Evolutionary conservation across 2,888 invertebrate species (phyloP), one percentile per base, ranked within the genome.

Genomic region (Beris chalybata): DNA sequence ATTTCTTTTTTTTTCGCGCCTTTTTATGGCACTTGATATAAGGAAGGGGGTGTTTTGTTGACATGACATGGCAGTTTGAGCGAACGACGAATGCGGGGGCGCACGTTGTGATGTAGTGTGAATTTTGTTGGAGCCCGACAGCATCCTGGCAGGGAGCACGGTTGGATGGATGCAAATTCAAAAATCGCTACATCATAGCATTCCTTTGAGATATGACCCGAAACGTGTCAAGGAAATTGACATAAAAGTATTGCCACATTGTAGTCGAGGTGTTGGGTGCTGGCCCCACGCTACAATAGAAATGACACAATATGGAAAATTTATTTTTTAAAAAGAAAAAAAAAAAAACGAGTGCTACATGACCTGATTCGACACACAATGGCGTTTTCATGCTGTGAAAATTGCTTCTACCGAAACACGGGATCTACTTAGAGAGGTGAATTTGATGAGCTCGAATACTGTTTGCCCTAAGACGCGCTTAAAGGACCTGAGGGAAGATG

Each of bases 151-250:
- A 56, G 65, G 15, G 31, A 11, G 56, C 38, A 15, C 11, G 48
- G 47, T 7, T 56, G 29, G 56, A 47, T 56, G 30, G 57, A 66
- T 66, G 65, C 64, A 64, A 58, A 59, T 58, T 65, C 54, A 12
- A 54, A 50, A 61, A 52, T 52, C 55, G 15, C 38, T 30, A 4
- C 30, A 3, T 50, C 57, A 61, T 57, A 38, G 15, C 53, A 15
- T 53, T 52, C 45, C 52, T 61, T 57, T 61, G 56, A 45, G 65
- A 68, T 61, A 63, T 63, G 65, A 68, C 48, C 64, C 68, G 61
- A 65, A 61, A 52, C 45, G 43, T 59, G 68, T 68, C 67, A 43
- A 65, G 54, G 56, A 59, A 67, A 59, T 48, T 48, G 59, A 59
- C 50, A 44, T 59, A 15, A 59, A 59, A 59, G 43, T 52, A 43